These are phyloP conservation scores for Trachythela sp. DNA, from an alignment of 64 coral and sea anemone species.

Conservation along the genomic window DNA sequence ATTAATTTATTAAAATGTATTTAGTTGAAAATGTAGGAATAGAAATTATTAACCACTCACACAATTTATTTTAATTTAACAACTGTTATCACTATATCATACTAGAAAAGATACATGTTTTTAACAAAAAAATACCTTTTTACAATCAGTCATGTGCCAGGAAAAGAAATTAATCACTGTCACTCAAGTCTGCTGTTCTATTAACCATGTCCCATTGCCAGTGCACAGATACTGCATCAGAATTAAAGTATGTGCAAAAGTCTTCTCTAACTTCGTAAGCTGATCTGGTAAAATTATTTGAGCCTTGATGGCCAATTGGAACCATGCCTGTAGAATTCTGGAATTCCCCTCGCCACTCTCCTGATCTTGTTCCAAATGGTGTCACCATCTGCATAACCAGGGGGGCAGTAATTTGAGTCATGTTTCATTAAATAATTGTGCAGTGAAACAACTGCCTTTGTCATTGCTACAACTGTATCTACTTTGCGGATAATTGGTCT, in stretches of 20 bases:
- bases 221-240: background rate
- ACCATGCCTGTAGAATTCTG: conserved; percentile 4
- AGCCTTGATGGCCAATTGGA: conserved; percentile 3
- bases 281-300: conserved; percentile 19
- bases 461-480: conserved; percentile 9
- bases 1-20: background rate
- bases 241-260: conserved; percentile 19
- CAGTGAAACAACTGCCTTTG: too few species aligned
- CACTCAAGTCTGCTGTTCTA: background rate
- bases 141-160: background rate
- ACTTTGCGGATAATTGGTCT: conserved; percentile 1
- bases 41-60: too few species aligned
- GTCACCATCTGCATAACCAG: background rate
- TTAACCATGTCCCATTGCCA: conserved; percentile 17
- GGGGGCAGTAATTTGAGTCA: too few species aligned
- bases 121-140: background rate
- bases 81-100: background rate
- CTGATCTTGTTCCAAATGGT: background rate
- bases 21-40: background rate
- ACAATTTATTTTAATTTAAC: too few species aligned
- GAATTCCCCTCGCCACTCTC: background rate
- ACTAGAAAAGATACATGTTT: background rate
- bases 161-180: conserved; percentile 13
- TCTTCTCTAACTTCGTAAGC: background rate
- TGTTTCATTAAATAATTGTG: too few species aligned